These are phyloP conservation scores for Conger conger DNA, from an alignment of 2,113 vertebrate species.

Conservation along the genomic window DNA sequence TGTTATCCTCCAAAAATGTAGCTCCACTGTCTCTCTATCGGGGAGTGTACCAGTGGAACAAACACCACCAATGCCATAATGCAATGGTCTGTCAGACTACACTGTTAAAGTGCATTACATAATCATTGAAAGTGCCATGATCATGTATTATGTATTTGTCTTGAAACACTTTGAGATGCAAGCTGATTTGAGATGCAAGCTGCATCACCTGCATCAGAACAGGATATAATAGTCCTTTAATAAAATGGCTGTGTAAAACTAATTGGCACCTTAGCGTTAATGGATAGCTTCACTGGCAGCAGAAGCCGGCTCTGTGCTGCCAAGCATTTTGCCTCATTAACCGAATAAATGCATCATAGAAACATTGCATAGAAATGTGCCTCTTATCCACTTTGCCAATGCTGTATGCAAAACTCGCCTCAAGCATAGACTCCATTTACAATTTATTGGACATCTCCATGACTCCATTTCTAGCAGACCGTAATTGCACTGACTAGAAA, in stretches of 20 bases:
- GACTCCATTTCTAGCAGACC: not conserved
- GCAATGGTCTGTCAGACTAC: not conserved
- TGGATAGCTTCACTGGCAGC: not conserved
- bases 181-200: conserved; percentile 23
- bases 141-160: not conserved
- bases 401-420: conserved; percentile 17
- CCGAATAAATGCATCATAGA: conserved; percentile 35
- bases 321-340: conserved; percentile 47
- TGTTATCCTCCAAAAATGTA: no score
- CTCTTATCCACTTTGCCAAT: conserved; percentile 35
- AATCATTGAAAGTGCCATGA: not conserved
- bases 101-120: not conserved
- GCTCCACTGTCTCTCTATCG: no score
- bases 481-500: not conserved
- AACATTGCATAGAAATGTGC: conserved; percentile 42
- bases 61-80: not conserved
- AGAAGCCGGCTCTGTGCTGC: conserved; percentile 20
- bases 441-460: not conserved
- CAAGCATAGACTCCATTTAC: not conserved
- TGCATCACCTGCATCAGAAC: not conserved
- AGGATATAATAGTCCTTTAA: not conserved
- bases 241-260: conserved; percentile 20
- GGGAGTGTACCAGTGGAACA: not conserved
- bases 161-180: not conserved
- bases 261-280: conserved; percentile 38